A percentile compares a stretch with the other conserved stretches of the same genome.
Evolutionary conservation across 2,113 vertebrate genomes (phyloP).

Genomic region (Myotis lucifugus): DNA sequence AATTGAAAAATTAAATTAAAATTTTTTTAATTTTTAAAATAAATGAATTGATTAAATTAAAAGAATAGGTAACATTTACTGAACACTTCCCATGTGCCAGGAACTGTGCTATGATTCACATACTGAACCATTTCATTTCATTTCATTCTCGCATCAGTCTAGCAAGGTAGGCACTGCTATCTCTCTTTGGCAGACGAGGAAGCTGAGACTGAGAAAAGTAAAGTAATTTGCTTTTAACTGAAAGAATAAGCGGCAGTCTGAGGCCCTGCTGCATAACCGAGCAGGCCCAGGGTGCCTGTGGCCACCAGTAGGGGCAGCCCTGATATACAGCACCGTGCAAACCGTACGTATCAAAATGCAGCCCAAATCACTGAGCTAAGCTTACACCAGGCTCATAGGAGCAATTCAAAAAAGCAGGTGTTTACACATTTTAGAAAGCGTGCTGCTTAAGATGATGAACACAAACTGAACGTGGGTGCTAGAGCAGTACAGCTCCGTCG

Average conservation of each 20-base stretch:
- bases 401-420: background rate
- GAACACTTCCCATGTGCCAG: background rate
- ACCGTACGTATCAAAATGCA: fast-evolving
- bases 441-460: background rate
- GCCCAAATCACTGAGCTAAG: background rate
- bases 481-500: background rate
- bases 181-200: background rate
- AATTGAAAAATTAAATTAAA: background rate
- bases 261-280: background rate
- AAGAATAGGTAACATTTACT: background rate
- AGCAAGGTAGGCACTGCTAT: background rate
- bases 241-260: background rate
- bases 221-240: background rate
- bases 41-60: background rate
- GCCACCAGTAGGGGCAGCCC: background rate
- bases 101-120: background rate
- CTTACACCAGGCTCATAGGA: background rate
- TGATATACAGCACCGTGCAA: background rate
- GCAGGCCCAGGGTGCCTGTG: background rate
- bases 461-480: conserved; percentile 20
- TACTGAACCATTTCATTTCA: too few species aligned
- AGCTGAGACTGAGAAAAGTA: background rate
- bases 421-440: conserved; percentile 21
- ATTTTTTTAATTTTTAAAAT: background rate
- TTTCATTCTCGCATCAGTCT: background rate